Base-by-base conservation (phyloP, 2,113 vertebrate genomes). In the Oreochromis aureus region DNA sequence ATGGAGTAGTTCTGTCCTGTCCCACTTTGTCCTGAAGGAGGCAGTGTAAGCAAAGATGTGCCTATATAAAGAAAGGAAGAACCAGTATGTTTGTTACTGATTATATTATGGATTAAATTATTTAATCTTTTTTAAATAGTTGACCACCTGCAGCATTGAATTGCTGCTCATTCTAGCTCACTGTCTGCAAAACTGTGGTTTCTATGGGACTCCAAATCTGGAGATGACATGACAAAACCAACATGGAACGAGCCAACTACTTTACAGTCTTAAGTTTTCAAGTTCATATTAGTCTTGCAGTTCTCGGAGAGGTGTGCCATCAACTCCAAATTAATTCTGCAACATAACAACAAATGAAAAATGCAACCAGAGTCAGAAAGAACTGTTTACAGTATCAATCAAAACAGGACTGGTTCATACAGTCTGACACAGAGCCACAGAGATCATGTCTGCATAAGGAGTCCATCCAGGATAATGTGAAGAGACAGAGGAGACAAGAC, bases 191-290 rank as follows among this genome's bases (percentile, higher is more conserved):
- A 71, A 27, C 13, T 0, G 7, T 24, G n/a, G 1, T 71, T 44
- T 46, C 13, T 71, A 44, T 8, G 7, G 19, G 0, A 11, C 36
- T 1, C 19, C 63, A 0, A 39, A 0, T 44, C 7, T 69, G 63
- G 34, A 39, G 34, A 69, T 22, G 19, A 39, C 32, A 7, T 66
- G 32, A n/a, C 61, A 66, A 66, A 69, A 22, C 19, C 11, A 39
- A 69, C 63, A 22, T 69, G 63, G 34, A 69, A 22, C 22, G 11
- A 69, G 10, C 11, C 11, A 0, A 1, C 34, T 69, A 69, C 61
- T 22, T 69, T 39, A 66, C 19, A 69, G 19, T 69, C 34, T 71
- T 22, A 41, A 0, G 63, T 1, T 69, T 69, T 69, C 22, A 73
- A 2, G 69, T 76, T 76, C 41, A 7, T 19, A 30, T 76, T 76